These are phyloP conservation scores for Brachycybe producta DNA, from an alignment of 2,888 invertebrate genomes.

Conservation along the genomic window DNA sequence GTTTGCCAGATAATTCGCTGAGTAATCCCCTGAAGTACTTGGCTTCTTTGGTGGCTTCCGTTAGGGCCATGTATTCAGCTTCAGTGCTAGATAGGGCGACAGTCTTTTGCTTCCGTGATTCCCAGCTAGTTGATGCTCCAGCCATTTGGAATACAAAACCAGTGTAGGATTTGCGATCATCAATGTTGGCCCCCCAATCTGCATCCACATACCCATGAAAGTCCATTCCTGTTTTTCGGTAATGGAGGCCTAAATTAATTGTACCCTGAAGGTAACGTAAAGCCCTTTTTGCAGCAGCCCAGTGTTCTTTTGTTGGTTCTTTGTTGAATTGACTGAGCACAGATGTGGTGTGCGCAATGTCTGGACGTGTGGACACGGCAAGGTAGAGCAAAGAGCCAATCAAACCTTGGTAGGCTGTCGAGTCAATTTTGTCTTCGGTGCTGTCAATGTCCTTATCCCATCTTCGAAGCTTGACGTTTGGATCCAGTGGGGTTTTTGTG, in stretches of 20 bases:
- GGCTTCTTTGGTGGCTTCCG: conserved; percentile 1
- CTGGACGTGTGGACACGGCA: too few species aligned
- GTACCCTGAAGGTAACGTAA: conserved; percentile 7
- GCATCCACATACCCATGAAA: conserved; percentile 10
- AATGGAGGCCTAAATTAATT: conserved; percentile 1
- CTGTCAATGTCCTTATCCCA: too few species aligned
- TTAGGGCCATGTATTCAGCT: conserved; percentile 10
- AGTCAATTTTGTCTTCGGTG: too few species aligned
- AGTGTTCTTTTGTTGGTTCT: too few species aligned
- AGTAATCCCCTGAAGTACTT: conserved; percentile 1
- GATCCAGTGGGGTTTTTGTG: too few species aligned
- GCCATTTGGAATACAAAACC: too few species aligned
- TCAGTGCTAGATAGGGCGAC: conserved; percentile 9
- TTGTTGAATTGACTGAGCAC: too few species aligned
- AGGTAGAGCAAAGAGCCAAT: too few species aligned
- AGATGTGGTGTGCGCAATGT: too few species aligned
- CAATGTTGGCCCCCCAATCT: conserved; percentile 2
- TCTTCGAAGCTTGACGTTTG: too few species aligned
- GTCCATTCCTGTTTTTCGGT: not conserved
- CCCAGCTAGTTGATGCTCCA: not conserved
- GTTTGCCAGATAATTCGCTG: not conserved
- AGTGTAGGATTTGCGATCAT: not conserved
- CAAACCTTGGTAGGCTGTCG: too few species aligned
- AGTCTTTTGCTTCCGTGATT: not conserved
- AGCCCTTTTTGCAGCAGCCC: conserved; percentile 2